Percentiles rank a stretch among this genome's conserved stretches.
Conservation (phyloP, 2,797 vertebrate genomes). For the Selene dorsalis region DNA sequence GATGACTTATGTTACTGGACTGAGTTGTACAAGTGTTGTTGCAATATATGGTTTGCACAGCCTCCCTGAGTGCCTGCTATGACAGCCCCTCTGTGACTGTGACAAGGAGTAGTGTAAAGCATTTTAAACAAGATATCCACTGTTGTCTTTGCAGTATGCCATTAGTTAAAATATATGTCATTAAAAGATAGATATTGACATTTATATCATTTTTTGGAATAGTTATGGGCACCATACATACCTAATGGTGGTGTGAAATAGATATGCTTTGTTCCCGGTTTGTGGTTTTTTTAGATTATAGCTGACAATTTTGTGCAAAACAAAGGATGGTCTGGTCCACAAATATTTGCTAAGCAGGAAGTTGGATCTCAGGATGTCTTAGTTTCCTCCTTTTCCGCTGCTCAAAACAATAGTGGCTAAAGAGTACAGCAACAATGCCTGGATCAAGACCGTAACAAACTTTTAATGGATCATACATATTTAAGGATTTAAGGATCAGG, state of each 20-base stretch:
- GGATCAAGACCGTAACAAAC: slow-evolving; percentile 30
- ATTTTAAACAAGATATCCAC: slow-evolving; percentile 39
- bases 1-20: background rate
- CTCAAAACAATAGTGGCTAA: slow-evolving; percentile 81
- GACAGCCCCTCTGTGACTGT: slow-evolving; percentile 9
- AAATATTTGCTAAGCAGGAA: slow-evolving; percentile 81
- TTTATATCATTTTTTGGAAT: background rate
- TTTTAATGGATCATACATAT: background rate
- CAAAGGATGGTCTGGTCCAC: slow-evolving; percentile 53
- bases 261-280: slow-evolving; percentile 4
- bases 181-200: background rate
- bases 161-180: background rate
- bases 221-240: background rate
- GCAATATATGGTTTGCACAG: too few relatives aligned
- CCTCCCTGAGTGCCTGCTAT: background rate
- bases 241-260: background rate
- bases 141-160: background rate
- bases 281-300: slow-evolving; percentile 31
- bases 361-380: slow-evolving; percentile 85
- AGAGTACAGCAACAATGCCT: slow-evolving; percentile 54
- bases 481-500: too few relatives aligned
- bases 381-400: slow-evolving; percentile 84
- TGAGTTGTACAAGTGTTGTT: too few relatives aligned
- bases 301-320: slow-evolving; percentile 43
- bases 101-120: slow-evolving; percentile 30